Evolutionary conservation across 2,888 invertebrate species (phyloP).

Genomic region (Oscheius myriophilus): DNA sequence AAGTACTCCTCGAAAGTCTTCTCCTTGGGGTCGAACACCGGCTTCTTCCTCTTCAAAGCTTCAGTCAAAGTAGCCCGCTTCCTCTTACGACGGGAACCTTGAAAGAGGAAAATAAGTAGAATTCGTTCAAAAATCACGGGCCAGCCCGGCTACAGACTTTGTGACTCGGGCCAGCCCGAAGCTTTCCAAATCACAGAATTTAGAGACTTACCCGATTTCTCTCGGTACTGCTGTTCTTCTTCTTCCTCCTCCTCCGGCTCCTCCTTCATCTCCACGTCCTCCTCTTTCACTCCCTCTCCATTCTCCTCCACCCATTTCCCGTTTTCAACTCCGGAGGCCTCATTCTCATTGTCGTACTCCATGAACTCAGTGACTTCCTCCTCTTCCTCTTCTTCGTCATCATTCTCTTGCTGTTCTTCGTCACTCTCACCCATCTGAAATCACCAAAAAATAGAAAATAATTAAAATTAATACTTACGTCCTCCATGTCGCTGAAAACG

Average conservation of each 20-base stretch:
- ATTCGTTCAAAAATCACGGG: no score
- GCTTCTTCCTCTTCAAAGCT: constrained; percentile 81
- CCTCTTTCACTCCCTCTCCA: constrained; percentile 63
- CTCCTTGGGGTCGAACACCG: constrained; percentile 83
- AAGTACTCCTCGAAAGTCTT: constrained; percentile 86
- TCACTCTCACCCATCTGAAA: neutral
- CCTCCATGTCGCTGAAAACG: constrained; percentile 77
- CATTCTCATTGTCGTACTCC: neutral
- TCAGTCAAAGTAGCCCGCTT: constrained; percentile 79
- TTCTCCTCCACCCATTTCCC: constrained; percentile 73
- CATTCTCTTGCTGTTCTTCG: no score
- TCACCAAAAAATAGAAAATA: neutral
- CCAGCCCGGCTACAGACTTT: no score
- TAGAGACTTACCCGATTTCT: constrained; percentile 26
- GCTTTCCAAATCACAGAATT: no score
- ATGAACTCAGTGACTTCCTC: neutral
- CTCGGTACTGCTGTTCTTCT: constrained; percentile 27
- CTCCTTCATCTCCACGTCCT: constrained; percentile 24
- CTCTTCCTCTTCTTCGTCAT: constrained; percentile 7
- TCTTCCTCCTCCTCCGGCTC: constrained; percentile 33
- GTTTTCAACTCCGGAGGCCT: constrained; percentile 57
- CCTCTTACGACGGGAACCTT: constrained; percentile 54
- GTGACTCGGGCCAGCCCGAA: no score
- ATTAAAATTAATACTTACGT: constrained; percentile 15
- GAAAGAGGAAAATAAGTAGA: constrained; percentile 18